Evolutionary conservation across 2,113 vertebrate species (phyloP).

Genomic region (Nematolebias whitei): DNA sequence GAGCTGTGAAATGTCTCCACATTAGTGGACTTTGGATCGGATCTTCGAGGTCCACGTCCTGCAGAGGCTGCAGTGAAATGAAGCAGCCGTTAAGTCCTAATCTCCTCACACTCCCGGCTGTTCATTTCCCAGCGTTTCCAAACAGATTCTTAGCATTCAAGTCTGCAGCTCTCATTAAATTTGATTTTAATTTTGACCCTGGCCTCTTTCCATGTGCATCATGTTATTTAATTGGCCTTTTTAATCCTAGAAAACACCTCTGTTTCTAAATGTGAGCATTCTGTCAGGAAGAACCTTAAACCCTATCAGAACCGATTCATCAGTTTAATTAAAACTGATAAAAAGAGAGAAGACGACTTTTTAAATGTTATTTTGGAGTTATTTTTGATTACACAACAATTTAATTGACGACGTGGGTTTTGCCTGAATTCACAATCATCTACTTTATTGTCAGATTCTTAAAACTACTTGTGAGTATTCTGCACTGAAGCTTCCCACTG

Average conservation of each 20-base stretch:
- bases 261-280: slow-evolving; percentile 15
- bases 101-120: slow-evolving; percentile 5
- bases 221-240: not conserved
- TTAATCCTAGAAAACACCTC: slow-evolving; percentile 23
- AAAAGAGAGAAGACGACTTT: not conserved
- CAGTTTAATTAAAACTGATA: too few species aligned
- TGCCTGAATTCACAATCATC: not conserved
- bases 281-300: not conserved
- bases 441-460: not conserved
- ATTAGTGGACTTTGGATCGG: slow-evolving; percentile 1
- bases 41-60: not conserved
- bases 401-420: not conserved
- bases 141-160: slow-evolving; percentile 30
- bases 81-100: slow-evolving; percentile 19
- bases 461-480: not conserved
- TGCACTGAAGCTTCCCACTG: not conserved
- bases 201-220: slow-evolving; percentile 12
- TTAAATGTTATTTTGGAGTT: too few species aligned
- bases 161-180: slow-evolving; percentile 34
- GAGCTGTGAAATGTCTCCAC: slow-evolving; percentile 3
- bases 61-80: slow-evolving; percentile 8
- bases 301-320: too few species aligned
- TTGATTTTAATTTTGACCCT: slow-evolving; percentile 31
- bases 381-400: not conserved
- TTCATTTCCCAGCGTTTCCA: not conserved